phyloP scores from a whole-genome alignment of 2,888 invertebrate genomes.

The Empis livida region DNA sequence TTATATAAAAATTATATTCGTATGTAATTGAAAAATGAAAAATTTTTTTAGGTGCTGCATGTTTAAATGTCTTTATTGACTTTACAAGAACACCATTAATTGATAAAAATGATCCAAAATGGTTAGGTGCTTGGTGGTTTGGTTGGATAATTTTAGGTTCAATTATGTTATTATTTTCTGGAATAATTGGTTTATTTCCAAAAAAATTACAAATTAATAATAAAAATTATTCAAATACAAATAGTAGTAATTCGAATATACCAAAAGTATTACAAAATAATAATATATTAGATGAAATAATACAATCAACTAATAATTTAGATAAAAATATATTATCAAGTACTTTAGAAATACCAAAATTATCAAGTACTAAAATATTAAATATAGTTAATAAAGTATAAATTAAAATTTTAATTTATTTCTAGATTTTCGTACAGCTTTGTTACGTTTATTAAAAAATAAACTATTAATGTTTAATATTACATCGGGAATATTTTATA shows the following conservation, averaged over 20 bases:
- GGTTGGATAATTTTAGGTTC: conserved; percentile 44
- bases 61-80: conserved; percentile 45
- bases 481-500: conserved; percentile 49
- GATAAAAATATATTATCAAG: conserved; percentile 19
- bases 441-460: conserved; percentile 48
- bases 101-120: conserved; percentile 47
- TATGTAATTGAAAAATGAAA: too few species aligned
- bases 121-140: conserved; percentile 68
- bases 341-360: conserved; percentile 26
- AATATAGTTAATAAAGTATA: not conserved
- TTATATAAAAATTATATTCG: not conserved
- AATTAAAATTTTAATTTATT: not conserved
- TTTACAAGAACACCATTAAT: conserved; percentile 47
- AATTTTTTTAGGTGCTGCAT: conserved; percentile 24
- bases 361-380: too few species aligned
- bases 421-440: conserved; percentile 42
- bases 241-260: conserved; percentile 23
- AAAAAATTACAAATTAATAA: conserved; percentile 26
- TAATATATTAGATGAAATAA: conserved; percentile 21
- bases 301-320: conserved; percentile 20
- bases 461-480: conserved; percentile 53
- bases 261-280: conserved; percentile 26
- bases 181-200: conserved; percentile 53
- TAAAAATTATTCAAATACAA: conserved; percentile 10
- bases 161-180: conserved; percentile 45